Conservation (phyloP, 2,113 vertebrate species). For the Chlamydotis undulata region DNA sequence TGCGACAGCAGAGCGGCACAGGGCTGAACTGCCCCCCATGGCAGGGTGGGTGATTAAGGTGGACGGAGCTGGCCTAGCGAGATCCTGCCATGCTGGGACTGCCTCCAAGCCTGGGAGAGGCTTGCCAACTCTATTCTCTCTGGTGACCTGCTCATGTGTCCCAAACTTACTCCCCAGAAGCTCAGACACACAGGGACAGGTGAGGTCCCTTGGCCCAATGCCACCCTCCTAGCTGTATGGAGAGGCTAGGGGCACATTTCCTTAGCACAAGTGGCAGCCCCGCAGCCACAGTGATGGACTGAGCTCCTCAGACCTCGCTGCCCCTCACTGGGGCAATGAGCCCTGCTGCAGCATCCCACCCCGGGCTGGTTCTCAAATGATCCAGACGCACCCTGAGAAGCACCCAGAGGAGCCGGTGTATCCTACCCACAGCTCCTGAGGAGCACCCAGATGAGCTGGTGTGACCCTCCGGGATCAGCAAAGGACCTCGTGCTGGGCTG, state of each 20-base stretch:
- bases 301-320: not conserved
- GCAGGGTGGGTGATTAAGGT: not conserved
- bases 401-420: not conserved
- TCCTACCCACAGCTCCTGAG: not conserved
- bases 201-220: rapidly evolving
- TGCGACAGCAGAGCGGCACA: not conserved
- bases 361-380: not conserved
- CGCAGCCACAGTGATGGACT: not conserved
- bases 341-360: not conserved
- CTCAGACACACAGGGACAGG: rapidly evolving
- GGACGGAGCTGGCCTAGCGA: not conserved
- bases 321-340: rapidly evolving
- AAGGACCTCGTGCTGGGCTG: not conserved
- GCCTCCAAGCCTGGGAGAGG: not conserved
- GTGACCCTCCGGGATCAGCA: not conserved
- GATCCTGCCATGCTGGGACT: not conserved
- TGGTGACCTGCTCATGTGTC: rapidly evolving
- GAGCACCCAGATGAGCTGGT: not conserved
- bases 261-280: not conserved
- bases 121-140: not conserved
- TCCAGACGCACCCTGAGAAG: rapidly evolving
- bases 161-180: not conserved
- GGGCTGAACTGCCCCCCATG: not conserved
- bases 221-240: rapidly evolving
- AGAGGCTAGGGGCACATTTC: not conserved